Percentiles rank a stretch among this genome's conserved stretches.
Evolutionary conservation across 2,113 vertebrate species (phyloP).

Genomic region (Catharus minimus): DNA sequence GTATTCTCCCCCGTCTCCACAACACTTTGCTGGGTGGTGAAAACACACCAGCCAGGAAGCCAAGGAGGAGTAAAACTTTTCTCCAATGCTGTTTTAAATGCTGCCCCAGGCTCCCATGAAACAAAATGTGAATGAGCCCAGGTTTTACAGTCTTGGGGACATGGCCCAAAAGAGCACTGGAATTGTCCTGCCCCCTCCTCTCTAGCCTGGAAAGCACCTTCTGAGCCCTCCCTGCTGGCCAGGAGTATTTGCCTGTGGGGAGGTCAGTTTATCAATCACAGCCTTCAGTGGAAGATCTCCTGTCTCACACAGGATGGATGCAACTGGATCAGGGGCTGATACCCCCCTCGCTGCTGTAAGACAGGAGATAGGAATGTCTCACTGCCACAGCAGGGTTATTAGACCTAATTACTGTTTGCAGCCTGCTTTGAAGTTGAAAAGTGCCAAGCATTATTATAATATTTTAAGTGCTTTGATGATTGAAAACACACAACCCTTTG

Average conservation of each 20-base stretch:
- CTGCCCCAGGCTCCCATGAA: not conserved
- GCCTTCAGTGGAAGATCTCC: not conserved
- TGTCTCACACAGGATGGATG: not conserved
- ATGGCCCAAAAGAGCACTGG: not conserved
- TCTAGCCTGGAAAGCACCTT: not conserved
- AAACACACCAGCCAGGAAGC: not conserved
- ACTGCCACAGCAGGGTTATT: constrained; percentile 37
- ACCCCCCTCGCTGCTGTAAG: not conserved
- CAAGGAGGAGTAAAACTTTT: not conserved
- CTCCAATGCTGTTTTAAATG: not conserved
- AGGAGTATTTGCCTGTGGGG: not conserved
- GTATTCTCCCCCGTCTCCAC: not conserved
- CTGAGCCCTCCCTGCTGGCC: not conserved
- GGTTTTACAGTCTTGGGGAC: not conserved
- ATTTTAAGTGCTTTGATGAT: constrained; percentile 54
- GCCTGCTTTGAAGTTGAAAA: constrained; percentile 22
- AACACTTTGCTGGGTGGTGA: not conserved
- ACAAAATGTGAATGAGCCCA: not conserved
- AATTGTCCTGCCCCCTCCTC: not conserved
- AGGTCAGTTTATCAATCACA: not conserved
- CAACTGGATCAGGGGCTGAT: not conserved
- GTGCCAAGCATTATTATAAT: constrained; percentile 41
- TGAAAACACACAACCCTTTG: constrained; percentile 21
- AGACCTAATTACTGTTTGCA: constrained; percentile 42
- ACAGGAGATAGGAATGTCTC: constrained; percentile 23